phyloP scores from a whole-genome alignment of 2,888 invertebrate species.

The Troilus luridus region DNA sequence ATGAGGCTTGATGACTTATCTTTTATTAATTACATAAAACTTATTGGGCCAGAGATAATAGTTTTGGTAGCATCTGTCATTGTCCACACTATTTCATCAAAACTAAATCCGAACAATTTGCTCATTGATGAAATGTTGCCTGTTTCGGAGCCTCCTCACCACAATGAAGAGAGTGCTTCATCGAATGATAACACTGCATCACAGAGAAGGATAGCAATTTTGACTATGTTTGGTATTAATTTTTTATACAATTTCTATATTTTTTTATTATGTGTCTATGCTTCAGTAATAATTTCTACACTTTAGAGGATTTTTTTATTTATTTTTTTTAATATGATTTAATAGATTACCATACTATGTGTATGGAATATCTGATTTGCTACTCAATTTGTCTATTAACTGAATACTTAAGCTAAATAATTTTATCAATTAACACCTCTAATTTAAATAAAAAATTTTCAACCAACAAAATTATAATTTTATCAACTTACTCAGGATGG shows the following conservation, averaged over 20 bases:
- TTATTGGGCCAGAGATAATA: constrained; percentile 84
- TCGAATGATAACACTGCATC: constrained; percentile 57
- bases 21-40: constrained; percentile 77
- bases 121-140: constrained; percentile 62
- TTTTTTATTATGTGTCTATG: not conserved
- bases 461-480: too few species aligned
- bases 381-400: too few species aligned
- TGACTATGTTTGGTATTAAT: constrained; percentile 67
- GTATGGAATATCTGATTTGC: too few species aligned
- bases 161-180: constrained; percentile 52
- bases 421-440: too few species aligned
- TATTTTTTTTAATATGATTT: too few species aligned
- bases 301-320: too few species aligned
- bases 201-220: constrained; percentile 65
- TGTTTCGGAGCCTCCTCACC: constrained; percentile 62
- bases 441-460: too few species aligned
- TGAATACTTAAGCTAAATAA: too few species aligned
- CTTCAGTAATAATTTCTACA: too few species aligned
- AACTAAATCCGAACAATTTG: constrained; percentile 64
- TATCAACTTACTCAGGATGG: too few species aligned
- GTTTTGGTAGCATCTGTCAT: constrained; percentile 73
- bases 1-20: constrained; percentile 76
- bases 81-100: constrained; percentile 72
- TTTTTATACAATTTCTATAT: not conserved
- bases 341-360: too few species aligned